A percentile compares a stretch with the other conserved stretches of the same genome.
Conservation (phyloP, 2,797 vertebrate species). For the Arrhamphus sclerolepis region DNA sequence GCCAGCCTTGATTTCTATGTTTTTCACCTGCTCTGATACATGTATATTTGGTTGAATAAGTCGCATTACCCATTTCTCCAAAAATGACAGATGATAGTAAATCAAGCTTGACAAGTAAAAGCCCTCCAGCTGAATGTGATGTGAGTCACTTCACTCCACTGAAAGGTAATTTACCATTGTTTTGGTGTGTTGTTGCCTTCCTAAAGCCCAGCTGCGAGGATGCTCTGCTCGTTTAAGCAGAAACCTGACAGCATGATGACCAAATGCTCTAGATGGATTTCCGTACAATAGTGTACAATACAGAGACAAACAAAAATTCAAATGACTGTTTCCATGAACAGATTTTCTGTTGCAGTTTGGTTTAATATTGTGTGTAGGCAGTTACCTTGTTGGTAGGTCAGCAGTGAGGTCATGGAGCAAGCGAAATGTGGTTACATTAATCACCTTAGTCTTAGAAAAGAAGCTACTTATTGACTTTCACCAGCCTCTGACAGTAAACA, state of each 20-base stretch:
- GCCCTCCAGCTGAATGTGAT: conserved; percentile 63
- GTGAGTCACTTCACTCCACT: conserved; percentile 70
- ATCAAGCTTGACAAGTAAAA: conserved; percentile 66
- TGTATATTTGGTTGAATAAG: conserved; percentile 63
- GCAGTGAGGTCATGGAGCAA: too few relatives aligned
- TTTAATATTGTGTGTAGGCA: not conserved
- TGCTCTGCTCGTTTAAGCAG: conserved; percentile 64
- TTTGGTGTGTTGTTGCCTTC: conserved; percentile 58
- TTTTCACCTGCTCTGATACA: conserved; percentile 52
- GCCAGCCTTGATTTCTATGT: conserved; percentile 33
- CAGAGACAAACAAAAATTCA: conserved; percentile 3
- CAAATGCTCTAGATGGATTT: conserved; percentile 54
- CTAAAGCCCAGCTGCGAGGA: conserved; percentile 68
- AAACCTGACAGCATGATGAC: conserved; percentile 69
- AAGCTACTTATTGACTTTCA: too few relatives aligned
- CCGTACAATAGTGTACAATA: conserved; percentile 13
- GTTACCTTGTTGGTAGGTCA: too few relatives aligned
- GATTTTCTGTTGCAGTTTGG: not conserved
- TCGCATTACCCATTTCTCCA: conserved; percentile 44
- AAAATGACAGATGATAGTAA: conserved; percentile 62
- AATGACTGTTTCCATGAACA: not conserved
- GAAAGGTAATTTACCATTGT: conserved; percentile 64
- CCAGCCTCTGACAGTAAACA: too few relatives aligned
- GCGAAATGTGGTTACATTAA: too few relatives aligned
- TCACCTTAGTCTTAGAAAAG: too few relatives aligned